Conservation (phyloP, 2,797 vertebrate species). For the Sciurus vulgaris region DNA sequence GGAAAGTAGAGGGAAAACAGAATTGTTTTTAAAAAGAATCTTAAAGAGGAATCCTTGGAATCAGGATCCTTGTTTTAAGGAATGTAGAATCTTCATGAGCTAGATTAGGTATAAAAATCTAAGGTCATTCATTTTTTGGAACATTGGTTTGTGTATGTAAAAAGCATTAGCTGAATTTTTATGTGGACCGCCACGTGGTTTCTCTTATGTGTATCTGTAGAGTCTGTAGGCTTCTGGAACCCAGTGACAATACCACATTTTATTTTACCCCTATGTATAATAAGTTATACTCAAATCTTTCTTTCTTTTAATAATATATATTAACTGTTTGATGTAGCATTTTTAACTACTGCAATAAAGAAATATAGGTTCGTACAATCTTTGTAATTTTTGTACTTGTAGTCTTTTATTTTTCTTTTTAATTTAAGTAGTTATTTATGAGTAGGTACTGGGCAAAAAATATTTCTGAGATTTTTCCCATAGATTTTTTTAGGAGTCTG, state of each 20-base stretch:
- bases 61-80: neutral
- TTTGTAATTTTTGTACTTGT: neutral
- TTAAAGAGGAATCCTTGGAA: neutral
- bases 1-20: neutral
- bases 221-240: neutral
- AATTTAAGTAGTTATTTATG: neutral
- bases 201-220: neutral
- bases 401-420: neutral
- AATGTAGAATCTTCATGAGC: constrained; percentile 17
- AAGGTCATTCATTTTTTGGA: neutral
- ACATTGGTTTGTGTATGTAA: neutral
- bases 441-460: constrained; percentile 29
- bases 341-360: constrained; percentile 44
- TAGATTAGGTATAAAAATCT: constrained; percentile 3
- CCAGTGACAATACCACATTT: neutral
- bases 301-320: neutral
- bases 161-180: neutral
- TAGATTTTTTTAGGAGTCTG: constrained; percentile 41
- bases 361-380: neutral
- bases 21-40: neutral
- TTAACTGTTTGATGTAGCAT: neutral
- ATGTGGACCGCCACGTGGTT: neutral
- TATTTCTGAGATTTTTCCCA: constrained; percentile 1
- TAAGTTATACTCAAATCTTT: neutral
- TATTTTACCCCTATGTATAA: neutral